Base-by-base conservation (phyloP, 2,113 vertebrate species). In the Rhineura floridana region DNA sequence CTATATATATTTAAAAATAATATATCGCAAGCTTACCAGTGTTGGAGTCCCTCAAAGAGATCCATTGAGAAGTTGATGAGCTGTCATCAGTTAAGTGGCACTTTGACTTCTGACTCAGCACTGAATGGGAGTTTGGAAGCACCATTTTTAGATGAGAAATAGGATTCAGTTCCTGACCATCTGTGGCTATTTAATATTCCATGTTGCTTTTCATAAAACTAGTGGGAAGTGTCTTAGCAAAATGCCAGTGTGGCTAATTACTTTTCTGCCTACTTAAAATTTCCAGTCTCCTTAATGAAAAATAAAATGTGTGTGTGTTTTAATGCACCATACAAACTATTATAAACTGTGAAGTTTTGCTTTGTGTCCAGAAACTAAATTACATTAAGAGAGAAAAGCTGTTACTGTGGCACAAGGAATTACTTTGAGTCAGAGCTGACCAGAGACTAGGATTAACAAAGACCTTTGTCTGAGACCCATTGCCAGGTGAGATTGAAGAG, bases 101-200 rank as follows among this genome's bases (percentile, higher is more conserved):
- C 62, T 86, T 59, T 81, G 84, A 46, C 88, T 90, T 90, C 72
- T 90, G 84, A 87, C 39, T 90, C 89, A 90, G 89, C 84, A 62
- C 50, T 50, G 72, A 65, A 59, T n/a, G 76, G 79, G 84, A 90
- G 39, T 83, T 87, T 87, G 72, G 72, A 87, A 81, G 72, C 63
- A 19, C 30, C 72, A 90, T 83, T 86, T 86, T 90, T 86, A 77
- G 84, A 90, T 77, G 59, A 86, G 62, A 90, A 85, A 76, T 23
- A 82, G 62, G 59, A 90, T 85, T 85, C 69, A 82, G 79, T 85
- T 90, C 63, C 79, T 82, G 84, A 76, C 84, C 88, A 86, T 83
- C 88, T 86, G 88, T 76, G 84, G 79, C 72, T 76, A 46, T 83
- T 90, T 82, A 77, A 83, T 86, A 83, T 86, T 90, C 46, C 62